Evolutionary conservation across 2,113 vertebrate species (phyloP).

Genomic region (Seriola quinqueradiata): DNA sequence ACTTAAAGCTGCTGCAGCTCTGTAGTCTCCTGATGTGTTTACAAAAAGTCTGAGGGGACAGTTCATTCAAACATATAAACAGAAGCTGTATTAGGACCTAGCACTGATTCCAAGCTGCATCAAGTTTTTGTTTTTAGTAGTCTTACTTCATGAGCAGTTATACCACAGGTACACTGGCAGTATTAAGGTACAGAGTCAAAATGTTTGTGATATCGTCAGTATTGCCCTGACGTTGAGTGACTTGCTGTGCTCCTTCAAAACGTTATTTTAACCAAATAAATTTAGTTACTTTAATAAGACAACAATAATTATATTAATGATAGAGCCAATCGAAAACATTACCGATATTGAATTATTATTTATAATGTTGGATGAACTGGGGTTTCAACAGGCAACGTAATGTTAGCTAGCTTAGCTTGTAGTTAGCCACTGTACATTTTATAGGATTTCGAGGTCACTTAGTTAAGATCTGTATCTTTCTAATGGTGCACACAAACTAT

Average conservation of each 20-base stretch:
- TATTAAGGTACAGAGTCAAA: neutral
- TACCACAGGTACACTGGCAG: too few species aligned
- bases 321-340: neutral
- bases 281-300: neutral
- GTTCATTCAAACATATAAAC: too few species aligned
- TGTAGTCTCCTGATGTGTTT: too few species aligned
- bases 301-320: neutral
- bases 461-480: neutral
- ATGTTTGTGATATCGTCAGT: neutral
- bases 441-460: rapidly evolving
- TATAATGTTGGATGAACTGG: neutral
- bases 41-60: too few species aligned
- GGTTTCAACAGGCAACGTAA: neutral
- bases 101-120: too few species aligned
- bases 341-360: neutral
- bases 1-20: too few species aligned
- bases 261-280: neutral
- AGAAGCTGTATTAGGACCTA: too few species aligned
- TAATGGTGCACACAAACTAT: neutral
- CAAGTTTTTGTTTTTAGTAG: too few species aligned
- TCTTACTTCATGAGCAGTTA: too few species aligned
- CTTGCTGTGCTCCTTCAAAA: neutral
- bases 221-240: neutral
- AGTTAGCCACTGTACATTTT: neutral
- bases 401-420: constrained; percentile 52